phyloP scores from a whole-genome alignment of 2,113 vertebrate genomes.

The Entelurus aequoreus region DNA sequence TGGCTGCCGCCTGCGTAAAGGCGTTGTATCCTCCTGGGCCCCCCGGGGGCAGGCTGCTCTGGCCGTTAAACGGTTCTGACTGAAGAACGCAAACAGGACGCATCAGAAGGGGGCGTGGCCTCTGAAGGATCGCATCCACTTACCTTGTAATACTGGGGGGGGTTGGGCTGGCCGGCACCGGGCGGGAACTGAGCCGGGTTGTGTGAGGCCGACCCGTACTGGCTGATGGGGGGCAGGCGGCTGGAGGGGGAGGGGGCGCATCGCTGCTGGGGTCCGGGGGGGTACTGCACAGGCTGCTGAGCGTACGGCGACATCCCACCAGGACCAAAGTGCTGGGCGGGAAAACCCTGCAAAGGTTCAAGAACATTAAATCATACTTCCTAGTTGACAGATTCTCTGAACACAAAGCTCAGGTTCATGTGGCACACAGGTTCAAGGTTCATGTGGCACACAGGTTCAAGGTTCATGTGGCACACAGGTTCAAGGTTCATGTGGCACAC shows the following conservation, averaged over 20 bases:
- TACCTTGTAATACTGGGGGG: constrained; percentile 85
- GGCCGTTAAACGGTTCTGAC: constrained; percentile 85
- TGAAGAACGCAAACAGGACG: constrained; percentile 34
- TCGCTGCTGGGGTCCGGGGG: constrained; percentile 76
- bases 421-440: too few species aligned
- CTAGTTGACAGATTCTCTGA: too few species aligned
- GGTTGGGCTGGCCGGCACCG: constrained; percentile 73
- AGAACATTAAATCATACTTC: too few species aligned
- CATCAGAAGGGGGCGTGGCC: constrained; percentile 30
- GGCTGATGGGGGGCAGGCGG: constrained; percentile 70
- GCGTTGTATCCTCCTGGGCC: constrained; percentile 56
- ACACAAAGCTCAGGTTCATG: too few species aligned
- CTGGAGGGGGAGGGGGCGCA: constrained; percentile 82
- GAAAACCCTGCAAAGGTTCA: constrained; percentile 47
- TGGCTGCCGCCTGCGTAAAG: constrained; percentile 72
- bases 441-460: too few species aligned
- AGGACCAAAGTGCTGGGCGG: constrained; percentile 68
- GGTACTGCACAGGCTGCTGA: constrained; percentile 81
- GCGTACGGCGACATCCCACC: constrained; percentile 66
- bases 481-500: too few species aligned
- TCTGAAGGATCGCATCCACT: background rate
- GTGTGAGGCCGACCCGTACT: constrained; percentile 58
- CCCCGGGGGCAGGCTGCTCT: constrained; percentile 40
- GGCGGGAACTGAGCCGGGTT: constrained; percentile 80
- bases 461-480: too few species aligned